Evolutionary conservation across 2,888 invertebrate genomes (phyloP).

Genomic region (Pristionchus arcanus): DNA sequence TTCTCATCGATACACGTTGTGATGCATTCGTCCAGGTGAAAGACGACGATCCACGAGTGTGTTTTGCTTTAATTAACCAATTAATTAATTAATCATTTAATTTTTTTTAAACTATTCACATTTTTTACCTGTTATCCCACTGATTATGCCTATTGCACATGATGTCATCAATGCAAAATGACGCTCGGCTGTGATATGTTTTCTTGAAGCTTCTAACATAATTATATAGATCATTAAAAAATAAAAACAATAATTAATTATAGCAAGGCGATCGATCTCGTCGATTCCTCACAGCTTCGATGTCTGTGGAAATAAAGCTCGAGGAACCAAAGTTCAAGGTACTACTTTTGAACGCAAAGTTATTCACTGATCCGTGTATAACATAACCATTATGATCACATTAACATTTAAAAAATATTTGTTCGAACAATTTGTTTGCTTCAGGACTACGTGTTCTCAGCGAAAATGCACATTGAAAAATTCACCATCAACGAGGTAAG

Average conservation of each 20-base stretch:
- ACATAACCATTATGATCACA: no score
- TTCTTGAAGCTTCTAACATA: no score
- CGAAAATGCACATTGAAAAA: constrained; percentile 75
- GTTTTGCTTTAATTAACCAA: neutral
- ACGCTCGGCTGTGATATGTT: neutral
- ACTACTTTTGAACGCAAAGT: no score
- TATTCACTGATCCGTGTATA: no score
- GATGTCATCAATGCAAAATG: neutral
- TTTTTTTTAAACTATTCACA: no score
- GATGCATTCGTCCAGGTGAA: constrained; percentile 78
- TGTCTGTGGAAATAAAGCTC: constrained; percentile 76
- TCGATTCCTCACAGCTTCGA: constrained; percentile 76
- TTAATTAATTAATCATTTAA: constrained; percentile 6
- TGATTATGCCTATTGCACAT: neutral
- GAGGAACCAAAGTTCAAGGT: constrained; percentile 70
- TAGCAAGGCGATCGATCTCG: constrained; percentile 76
- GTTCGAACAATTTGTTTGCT: no score
- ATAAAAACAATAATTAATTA: constrained; percentile 52
- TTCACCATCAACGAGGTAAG: constrained; percentile 77
- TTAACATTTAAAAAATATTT: no score
- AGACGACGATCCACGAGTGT: constrained; percentile 39
- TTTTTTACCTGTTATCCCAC: no score
- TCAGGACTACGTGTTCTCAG: constrained; percentile 72
- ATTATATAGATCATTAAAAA: neutral
- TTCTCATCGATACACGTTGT: constrained; percentile 75